Conservation (phyloP, 2,888 invertebrate genomes). For the Scaptomyza polygonia region DNA sequence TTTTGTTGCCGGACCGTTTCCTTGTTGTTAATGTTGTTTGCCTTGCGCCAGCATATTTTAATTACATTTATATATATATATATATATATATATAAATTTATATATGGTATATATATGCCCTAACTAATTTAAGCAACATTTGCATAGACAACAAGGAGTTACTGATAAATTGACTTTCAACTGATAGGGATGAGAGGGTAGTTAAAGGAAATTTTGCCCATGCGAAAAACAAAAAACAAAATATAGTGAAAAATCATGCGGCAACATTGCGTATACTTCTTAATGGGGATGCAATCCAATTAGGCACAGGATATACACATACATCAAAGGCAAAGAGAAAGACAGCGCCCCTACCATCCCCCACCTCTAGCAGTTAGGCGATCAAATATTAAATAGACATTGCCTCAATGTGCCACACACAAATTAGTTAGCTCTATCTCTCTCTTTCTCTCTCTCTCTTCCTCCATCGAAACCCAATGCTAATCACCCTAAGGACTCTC, state of each 20-base stretch:
- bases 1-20: constrained; percentile 41
- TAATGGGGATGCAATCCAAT: constrained; percentile 76
- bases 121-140: constrained; percentile 64
- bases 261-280: constrained; percentile 66
- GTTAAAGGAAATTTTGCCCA: no score
- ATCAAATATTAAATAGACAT: constrained; percentile 70
- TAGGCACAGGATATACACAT: constrained; percentile 54
- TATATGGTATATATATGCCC: constrained; percentile 57
- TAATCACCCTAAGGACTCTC: constrained; percentile 22
- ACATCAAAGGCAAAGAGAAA: constrained; percentile 61
- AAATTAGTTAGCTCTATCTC: constrained; percentile 16
- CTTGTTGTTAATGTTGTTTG: constrained; percentile 55
- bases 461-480: constrained; percentile 40
- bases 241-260: constrained; percentile 25
- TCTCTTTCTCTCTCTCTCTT: no score
- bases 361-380: constrained; percentile 30
- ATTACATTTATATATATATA: constrained; percentile 37
- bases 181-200: background rate
- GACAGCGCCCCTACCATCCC: background rate
- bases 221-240: background rate
- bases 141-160: constrained; percentile 48
- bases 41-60: constrained; percentile 67
- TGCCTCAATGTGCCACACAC: constrained; percentile 27
- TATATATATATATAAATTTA: constrained; percentile 16
- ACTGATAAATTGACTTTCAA: constrained; percentile 2